Evolutionary conservation across 2,888 invertebrate species (phyloP).

Genomic region (Lottia scabra): DNA sequence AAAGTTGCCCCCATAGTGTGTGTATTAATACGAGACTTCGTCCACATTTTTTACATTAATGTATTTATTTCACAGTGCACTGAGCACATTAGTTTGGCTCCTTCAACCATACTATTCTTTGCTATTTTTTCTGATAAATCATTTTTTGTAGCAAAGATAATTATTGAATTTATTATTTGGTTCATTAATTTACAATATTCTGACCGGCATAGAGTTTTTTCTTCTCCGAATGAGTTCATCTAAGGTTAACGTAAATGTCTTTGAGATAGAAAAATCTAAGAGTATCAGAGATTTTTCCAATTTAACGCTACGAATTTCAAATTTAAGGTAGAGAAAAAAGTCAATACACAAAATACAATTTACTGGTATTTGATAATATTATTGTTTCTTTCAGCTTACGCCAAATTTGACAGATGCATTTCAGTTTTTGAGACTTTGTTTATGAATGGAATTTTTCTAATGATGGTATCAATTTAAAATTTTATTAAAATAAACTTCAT

Average conservation of each 20-base stretch:
- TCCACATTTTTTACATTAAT: conserved; percentile 24
- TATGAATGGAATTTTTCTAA: too few relatives aligned
- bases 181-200: conserved; percentile 39
- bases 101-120: conserved; percentile 21
- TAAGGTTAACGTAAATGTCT: conserved; percentile 2
- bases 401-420: conserved; percentile 1
- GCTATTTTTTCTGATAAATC: conserved; percentile 32
- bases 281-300: conserved; percentile 1
- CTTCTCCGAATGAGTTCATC: neutral
- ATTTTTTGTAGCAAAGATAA: conserved; percentile 35
- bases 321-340: neutral
- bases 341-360: neutral
- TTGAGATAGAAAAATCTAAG: conserved; percentile 3
- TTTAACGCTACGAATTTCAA: conserved; percentile 1
- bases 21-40: conserved; percentile 11
- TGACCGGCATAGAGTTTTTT: conserved; percentile 5
- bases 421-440: neutral
- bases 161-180: conserved; percentile 41
- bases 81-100: conserved; percentile 17
- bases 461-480: too few relatives aligned
- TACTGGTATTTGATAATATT: conserved; percentile 2
- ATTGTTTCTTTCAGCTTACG: neutral
- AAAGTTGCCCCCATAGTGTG: neutral
- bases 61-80: conserved; percentile 35
- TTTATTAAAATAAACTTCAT: too few relatives aligned